A percentile compares a stretch with the other conserved stretches of the same genome.
These are phyloP conservation scores for Tympanuchus pallidicinctus DNA, from an alignment of 2,113 vertebrate genomes.

Conservation along the genomic window DNA sequence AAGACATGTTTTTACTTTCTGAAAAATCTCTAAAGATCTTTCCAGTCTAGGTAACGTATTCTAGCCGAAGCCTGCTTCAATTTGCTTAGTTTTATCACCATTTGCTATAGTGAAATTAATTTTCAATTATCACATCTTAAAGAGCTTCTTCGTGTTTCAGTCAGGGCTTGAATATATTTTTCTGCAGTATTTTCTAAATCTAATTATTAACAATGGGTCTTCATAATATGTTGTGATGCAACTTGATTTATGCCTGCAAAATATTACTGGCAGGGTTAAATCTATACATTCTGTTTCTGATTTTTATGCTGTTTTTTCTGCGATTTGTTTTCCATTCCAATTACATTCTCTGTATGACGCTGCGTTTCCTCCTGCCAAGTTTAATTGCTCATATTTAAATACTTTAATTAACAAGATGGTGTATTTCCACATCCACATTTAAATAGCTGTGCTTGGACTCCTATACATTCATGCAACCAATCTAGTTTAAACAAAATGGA, in stretches of 20 bases:
- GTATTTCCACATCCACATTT: conserved; percentile 47
- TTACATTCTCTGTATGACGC: conserved; percentile 48
- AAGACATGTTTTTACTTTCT: not conserved
- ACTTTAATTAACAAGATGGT: conserved; percentile 61
- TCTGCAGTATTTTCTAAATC: not conserved
- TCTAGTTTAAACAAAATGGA: not conserved
- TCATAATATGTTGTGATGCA: not conserved
- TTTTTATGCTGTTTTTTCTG: conserved; percentile 15
- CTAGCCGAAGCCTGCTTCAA: not conserved
- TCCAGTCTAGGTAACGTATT: not conserved
- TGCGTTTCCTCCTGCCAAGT: conserved; percentile 49
- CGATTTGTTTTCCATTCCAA: conserved; percentile 59
- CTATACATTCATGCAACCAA: not conserved
- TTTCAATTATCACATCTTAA: not conserved
- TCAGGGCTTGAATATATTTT: not conserved
- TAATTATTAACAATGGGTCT: not conserved
- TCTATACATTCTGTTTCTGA: conserved; percentile 1
- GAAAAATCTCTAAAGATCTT: not conserved
- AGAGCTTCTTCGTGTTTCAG: not conserved
- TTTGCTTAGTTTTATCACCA: not conserved
- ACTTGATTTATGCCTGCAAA: not conserved
- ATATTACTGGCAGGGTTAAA: not conserved
- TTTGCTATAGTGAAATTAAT: not conserved
- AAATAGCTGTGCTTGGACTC: not conserved
- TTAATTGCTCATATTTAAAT: conserved; percentile 72